Conservation (phyloP, 1,140 invertebrate species). For the Zaprionus tsacasi region DNA sequence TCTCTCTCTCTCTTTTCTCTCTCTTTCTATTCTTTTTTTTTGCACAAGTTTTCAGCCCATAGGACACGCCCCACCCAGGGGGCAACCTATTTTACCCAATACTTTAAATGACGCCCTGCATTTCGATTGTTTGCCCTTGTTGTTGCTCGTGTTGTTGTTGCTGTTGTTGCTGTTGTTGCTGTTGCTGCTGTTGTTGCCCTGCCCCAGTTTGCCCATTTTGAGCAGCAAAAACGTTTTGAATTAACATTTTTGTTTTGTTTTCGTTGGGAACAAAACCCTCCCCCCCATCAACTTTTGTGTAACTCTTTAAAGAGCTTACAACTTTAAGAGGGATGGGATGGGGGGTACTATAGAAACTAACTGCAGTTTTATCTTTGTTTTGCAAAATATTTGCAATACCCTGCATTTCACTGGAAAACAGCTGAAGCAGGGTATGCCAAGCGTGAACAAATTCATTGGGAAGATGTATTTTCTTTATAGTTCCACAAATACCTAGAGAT, state of each 20-base stretch:
- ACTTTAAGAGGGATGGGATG: not conserved
- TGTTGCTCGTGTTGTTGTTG: slow-evolving; percentile 27
- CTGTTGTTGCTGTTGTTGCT: slow-evolving; percentile 17
- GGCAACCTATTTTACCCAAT: slow-evolving; percentile 5
- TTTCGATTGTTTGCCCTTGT: slow-evolving; percentile 16
- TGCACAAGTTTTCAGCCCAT: slow-evolving; percentile 40
- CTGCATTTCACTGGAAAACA: not conserved
- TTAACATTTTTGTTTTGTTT: slow-evolving; percentile 62
- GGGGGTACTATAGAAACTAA: too few relatives aligned
- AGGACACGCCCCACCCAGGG: slow-evolving; percentile 13
- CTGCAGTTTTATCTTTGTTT: slow-evolving; percentile 6
- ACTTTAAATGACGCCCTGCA: slow-evolving; percentile 39
- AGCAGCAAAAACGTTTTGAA: slow-evolving; percentile 64
- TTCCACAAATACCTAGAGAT: not conserved
- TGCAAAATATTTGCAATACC: not conserved
- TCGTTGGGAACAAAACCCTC: not conserved
- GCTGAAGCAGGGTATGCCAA: not conserved
- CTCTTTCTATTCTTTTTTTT: slow-evolving; percentile 9
- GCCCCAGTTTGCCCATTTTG: slow-evolving; percentile 36
- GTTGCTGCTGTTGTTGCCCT: slow-evolving; percentile 14
- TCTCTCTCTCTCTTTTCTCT: too few relatives aligned
- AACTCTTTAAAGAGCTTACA: slow-evolving; percentile 5
- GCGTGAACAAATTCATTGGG: not conserved
- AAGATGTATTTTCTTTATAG: too few relatives aligned
- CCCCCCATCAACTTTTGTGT: slow-evolving; percentile 4